Base-by-base conservation (phyloP, 2,888 invertebrate genomes). In the Tachina fera region DNA sequence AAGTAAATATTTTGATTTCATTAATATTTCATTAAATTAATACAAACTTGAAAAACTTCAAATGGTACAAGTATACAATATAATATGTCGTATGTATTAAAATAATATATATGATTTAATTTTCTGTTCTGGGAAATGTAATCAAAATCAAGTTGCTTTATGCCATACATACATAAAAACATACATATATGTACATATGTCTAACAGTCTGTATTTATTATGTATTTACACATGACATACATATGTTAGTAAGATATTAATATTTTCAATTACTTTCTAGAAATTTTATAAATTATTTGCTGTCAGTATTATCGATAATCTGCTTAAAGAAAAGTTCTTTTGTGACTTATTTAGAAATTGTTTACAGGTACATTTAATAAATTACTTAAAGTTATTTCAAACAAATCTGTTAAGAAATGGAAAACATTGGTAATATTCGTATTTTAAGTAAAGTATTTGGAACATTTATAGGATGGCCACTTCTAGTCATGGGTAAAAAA, bases 311-410 rank as follows among this genome's bases (percentile, higher is more conserved):
- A 58, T 77, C 77, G 51, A 78, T 78, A 70, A 53, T 78, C 60
- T 70, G 51, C 14, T 70, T 51, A 45, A 9, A n/a, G 19, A n/a
- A 53, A 61, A 74, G 14, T 72, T 72, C 13, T 56, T 49, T 51
- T 80, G 60, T 60, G 82, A 70, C 70, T 76, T 82, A 76, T 63
- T 47, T 47, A 39, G 56, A 82, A 67, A 67, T 76, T 70, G 76
- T 82, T 76, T 76, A 11, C 9, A 63, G 70, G 56, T 75, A 39
- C 76, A 82, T 87, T 78, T 79, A 82, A 71, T 75, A 84, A 82
- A 82, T 81, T 84, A 75, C 74, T 74, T 76, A 84, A 84, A 82
- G 76, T 82, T 79, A 79, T 84, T 87, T 81, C 61, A 11, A 75
- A 51, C 58, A 74, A 68, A 70, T 77, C 63, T 72, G 58, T 67